phyloP scores from a whole-genome alignment of 2,113 vertebrate species.

The Leptobrachium ailaonicum region DNA sequence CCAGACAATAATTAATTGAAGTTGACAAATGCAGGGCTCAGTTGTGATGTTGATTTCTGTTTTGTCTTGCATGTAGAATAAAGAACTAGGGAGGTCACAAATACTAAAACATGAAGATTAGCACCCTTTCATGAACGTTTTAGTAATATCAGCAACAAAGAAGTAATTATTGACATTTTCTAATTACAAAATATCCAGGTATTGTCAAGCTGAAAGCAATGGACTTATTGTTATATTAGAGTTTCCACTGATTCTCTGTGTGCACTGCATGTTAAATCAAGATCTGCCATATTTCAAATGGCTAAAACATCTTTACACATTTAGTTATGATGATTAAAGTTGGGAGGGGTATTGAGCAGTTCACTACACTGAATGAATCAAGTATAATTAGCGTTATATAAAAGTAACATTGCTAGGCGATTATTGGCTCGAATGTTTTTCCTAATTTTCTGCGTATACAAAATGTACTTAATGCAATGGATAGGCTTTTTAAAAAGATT shows the following conservation, averaged over 20 bases:
- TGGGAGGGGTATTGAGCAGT: too few relatives aligned
- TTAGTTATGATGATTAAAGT: too few relatives aligned
- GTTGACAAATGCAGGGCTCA: conserved; percentile 76
- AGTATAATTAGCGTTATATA: too few relatives aligned
- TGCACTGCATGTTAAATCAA: conserved; percentile 13
- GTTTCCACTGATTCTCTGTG: conserved; percentile 59
- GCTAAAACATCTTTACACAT: not conserved
- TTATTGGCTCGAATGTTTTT: too few relatives aligned
- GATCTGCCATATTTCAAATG: not conserved
- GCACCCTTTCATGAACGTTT: conserved; percentile 82
- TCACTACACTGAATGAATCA: too few relatives aligned
- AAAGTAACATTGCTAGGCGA: too few relatives aligned
- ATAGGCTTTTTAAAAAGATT: too few relatives aligned
- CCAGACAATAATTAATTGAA: conserved; percentile 79
- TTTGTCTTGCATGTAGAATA: conserved; percentile 71
- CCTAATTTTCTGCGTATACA: too few relatives aligned
- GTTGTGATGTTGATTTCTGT: conserved; percentile 76
- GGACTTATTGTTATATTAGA: conserved; percentile 70
- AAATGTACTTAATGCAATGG: too few relatives aligned
- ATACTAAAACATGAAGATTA: conserved; percentile 74
- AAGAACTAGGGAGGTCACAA: conserved; percentile 63
- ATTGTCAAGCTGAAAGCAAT: conserved; percentile 57
- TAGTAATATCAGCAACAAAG: conserved; percentile 74
- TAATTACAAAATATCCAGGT: conserved; percentile 64
- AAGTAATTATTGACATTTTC: conserved; percentile 69